Conservation (phyloP, 2,797 vertebrate genomes). For the Gymnodraco acuticeps region DNA sequence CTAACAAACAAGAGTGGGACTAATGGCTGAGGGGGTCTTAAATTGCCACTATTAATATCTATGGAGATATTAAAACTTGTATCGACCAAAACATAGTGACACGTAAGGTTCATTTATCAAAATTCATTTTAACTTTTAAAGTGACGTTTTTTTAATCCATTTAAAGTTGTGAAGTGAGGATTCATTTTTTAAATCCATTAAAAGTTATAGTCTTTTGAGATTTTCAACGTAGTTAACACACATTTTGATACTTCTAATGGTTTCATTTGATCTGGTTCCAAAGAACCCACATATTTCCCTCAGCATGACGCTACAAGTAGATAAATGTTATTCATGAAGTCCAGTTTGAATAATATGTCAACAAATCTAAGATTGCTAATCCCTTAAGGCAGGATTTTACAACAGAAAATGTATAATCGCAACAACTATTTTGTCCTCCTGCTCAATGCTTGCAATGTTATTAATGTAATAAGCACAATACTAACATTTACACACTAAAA, state of each 20-base stretch:
- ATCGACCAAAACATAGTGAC: background rate
- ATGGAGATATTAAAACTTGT: background rate
- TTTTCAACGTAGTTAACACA: background rate
- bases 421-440: background rate
- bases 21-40: background rate
- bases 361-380: background rate
- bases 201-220: background rate
- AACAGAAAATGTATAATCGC: background rate
- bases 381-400: slow-evolving; percentile 13
- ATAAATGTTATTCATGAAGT: slow-evolving; percentile 2
- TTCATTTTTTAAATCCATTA: background rate
- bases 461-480: slow-evolving; percentile 5
- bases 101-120: background rate
- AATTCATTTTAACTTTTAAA: background rate
- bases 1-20: slow-evolving; percentile 25
- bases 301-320: slow-evolving; percentile 15
- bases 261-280: background rate
- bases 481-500: background rate
- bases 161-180: no score
- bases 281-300: background rate
- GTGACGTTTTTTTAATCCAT: no score
- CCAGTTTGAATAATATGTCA: background rate
- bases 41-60: background rate
- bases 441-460: slow-evolving; percentile 8
- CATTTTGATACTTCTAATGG: background rate